phyloP scores from a whole-genome alignment of 1,140 invertebrate genomes.

The Sycophaga agraensis region DNA sequence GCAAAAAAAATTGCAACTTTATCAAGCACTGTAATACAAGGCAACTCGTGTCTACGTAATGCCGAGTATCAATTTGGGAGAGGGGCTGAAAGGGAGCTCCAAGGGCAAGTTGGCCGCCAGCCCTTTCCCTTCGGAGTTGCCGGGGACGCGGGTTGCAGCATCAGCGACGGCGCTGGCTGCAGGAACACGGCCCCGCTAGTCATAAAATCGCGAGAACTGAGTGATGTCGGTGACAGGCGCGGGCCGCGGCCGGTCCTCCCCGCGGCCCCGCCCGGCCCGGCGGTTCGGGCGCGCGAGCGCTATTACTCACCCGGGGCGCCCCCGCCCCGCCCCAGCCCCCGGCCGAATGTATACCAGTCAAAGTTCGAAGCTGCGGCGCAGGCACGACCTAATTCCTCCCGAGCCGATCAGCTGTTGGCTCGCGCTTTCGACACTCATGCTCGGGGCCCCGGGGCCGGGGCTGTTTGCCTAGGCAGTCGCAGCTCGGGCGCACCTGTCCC shows the following conservation, averaged over 20 bases:
- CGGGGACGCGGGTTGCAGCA: neutral
- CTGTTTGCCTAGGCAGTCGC: no score
- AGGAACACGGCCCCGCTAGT: constrained; percentile 23
- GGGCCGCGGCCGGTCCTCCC: neutral
- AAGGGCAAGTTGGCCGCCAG: constrained; percentile 6
- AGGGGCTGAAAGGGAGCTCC: constrained; percentile 8
- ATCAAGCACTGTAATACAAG: no score
- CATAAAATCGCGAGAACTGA: constrained; percentile 47
- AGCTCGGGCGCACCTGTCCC: no score
- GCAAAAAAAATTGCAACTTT: no score
- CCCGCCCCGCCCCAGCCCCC: neutral
- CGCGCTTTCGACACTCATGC: no score
- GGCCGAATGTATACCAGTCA: constrained; percentile 37
- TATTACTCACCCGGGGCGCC: constrained; percentile 47
- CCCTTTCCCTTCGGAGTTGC: neutral
- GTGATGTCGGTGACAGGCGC: constrained; percentile 47
- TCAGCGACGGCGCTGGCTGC: neutral
- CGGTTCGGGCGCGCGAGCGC: constrained; percentile 25
- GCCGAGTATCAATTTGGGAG: no score
- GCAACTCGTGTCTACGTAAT: no score
- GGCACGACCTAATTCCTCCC: constrained; percentile 48
- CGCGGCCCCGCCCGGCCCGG: constrained; percentile 1
- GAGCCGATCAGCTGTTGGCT: constrained; percentile 15
- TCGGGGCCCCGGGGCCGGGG: no score
- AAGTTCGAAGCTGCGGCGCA: constrained; percentile 42